phyloP scores from a whole-genome alignment of 2,797 vertebrate species.

The Hemitrygon akajei region DNA sequence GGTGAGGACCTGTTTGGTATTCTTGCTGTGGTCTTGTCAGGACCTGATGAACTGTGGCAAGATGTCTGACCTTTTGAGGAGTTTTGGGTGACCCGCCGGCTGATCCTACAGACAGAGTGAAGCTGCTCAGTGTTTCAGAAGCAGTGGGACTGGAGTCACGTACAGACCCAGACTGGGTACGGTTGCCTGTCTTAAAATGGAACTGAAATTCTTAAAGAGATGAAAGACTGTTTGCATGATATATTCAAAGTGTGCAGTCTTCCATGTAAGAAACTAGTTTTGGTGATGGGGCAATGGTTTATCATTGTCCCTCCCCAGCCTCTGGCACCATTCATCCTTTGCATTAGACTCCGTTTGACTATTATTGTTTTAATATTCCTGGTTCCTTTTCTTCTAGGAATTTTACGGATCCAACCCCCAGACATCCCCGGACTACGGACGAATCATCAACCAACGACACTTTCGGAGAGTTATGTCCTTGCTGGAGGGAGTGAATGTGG shows the following conservation, averaged over 20 bases:
- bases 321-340: background rate
- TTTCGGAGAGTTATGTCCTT: constrained; percentile 70
- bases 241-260: background rate
- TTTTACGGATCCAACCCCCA: constrained; percentile 82
- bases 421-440: constrained; percentile 73
- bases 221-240: background rate
- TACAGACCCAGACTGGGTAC: background rate
- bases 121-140: no score
- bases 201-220: background rate
- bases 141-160: background rate
- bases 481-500: constrained; percentile 76
- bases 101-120: no score
- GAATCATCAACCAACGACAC: constrained; percentile 75
- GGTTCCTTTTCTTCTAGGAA: constrained; percentile 57
- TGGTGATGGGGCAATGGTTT: background rate
- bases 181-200: background rate
- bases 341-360: background rate
- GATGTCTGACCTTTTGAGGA: no score
- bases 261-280: background rate
- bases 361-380: background rate
- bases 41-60: no score
- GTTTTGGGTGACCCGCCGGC: no score
- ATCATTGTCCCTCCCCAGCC: constrained; percentile 16
- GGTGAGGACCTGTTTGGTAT: no score
- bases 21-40: no score